Base-by-base conservation (phyloP, 2,797 vertebrate species). In the Chelon auratus region DNA sequence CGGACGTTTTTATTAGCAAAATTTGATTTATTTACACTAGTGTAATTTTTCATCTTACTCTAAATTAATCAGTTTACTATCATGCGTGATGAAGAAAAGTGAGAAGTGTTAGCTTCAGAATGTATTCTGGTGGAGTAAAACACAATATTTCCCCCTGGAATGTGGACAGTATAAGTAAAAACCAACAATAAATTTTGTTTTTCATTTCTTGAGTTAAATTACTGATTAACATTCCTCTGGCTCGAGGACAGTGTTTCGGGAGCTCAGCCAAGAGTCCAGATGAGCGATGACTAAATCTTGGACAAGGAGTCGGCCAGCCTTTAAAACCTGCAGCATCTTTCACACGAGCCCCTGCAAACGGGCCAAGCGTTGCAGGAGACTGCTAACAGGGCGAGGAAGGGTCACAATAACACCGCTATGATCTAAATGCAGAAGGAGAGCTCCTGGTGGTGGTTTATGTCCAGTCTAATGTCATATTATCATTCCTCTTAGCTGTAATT, bases 381-480 rank as follows among this genome's bases (percentile, higher is more conserved):
- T 5, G 40, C 59, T 17, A 33, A 75, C 55, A 20, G 53, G 39
- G 40, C 2, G 62, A 54, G 40, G 24, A n/a, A 1, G 54, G 66
- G 36, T 56, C 74, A 33, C 40, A 37, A 48, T 9, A 63, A 62
- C 59, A 37, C 36, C 2, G 17, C 51, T 33, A 36, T 4, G 12
- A 15, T 33, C 52, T 12, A n/a, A 64, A 47, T 0, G 42, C 59
- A 45, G 42, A 64, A 20, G 39, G 63, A 66, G 13, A 61, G 9
- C 30, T 33, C 17, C 10, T 40, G 62, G 52, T 70, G 68, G 20
- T 13, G 36, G 1, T 5, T 5, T 17, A 37, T 1, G 33, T 62
- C 37, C 36, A 45, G 2, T 63, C 66, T 14, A 52, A 64, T 48
- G 67, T 55, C 20, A 30, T 65, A 6, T n/a, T 30, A 36, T 36